Percentiles rank a stretch among this genome's conserved stretches.
Evolutionary conservation across 2,797 vertebrate species (phyloP).

Genomic region (Protosalanx chinensis): DNA sequence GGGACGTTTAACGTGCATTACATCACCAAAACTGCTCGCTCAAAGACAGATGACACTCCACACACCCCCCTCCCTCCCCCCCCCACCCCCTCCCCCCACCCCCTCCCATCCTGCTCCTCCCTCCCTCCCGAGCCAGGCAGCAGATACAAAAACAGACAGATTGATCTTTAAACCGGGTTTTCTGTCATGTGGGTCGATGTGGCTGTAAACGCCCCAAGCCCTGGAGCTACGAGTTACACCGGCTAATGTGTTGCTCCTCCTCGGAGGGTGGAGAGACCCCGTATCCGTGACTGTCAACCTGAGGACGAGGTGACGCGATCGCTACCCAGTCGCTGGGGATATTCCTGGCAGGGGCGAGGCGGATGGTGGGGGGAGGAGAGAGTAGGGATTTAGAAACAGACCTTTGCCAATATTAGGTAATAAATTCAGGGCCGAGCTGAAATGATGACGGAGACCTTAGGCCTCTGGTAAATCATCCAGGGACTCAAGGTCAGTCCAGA

Average conservation of each 20-base stretch:
- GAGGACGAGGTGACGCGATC: not conserved
- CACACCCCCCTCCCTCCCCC: conserved; percentile 3
- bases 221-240: conserved; percentile 32
- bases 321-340: not conserved
- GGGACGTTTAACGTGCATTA: conserved; percentile 35
- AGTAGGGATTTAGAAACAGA: not conserved
- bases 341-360: not conserved
- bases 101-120: conserved; percentile 13
- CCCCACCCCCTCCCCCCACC: conserved; percentile 1
- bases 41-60: conserved; percentile 20
- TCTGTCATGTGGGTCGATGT: conserved; percentile 51
- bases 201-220: conserved; percentile 43
- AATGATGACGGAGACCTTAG: not conserved
- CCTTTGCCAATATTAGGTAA: not conserved
- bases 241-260: conserved; percentile 46
- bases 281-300: not conserved
- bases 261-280: not conserved
- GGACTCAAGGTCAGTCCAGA: not conserved
- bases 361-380: not conserved
- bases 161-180: conserved; percentile 59
- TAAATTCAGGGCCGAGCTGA: not conserved
- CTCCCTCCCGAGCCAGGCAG: conserved; percentile 4
- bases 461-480: not conserved
- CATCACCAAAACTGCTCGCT: conserved; percentile 47
- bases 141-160: conserved; percentile 61